phyloP scores from a whole-genome alignment of 53 echinoderm and acorn worm genomes.

The Holothuria leucospilota region DNA sequence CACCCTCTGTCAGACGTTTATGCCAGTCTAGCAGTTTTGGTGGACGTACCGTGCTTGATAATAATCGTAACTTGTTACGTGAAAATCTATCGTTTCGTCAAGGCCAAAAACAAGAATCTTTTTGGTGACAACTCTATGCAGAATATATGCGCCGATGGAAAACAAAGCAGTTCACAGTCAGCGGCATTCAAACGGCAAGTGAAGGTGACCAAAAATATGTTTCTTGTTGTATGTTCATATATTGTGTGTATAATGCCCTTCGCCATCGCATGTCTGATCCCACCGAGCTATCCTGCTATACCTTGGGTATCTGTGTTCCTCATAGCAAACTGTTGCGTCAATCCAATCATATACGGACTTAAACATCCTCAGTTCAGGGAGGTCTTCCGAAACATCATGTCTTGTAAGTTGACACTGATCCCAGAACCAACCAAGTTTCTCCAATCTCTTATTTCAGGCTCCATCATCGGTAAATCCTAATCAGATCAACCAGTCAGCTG shows the following conservation, averaged over 20 bases:
- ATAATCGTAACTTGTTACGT: conserved; percentile 65
- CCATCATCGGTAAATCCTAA: not conserved
- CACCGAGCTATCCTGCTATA: conserved; percentile 13
- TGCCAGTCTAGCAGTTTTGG: conserved; percentile 46
- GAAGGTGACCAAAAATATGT: conserved; percentile 40
- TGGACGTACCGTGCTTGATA: conserved; percentile 60
- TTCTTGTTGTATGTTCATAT: conserved; percentile 39
- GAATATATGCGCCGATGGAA: no score
- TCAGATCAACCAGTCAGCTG: no score
- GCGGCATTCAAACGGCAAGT: conserved; percentile 29
- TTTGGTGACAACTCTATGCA: not conserved
- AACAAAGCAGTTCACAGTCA: not conserved
- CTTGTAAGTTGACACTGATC: conserved; percentile 51
- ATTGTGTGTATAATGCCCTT: conserved; percentile 40
- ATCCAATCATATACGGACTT: conserved; percentile 72
- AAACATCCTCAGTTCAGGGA: conserved; percentile 80
- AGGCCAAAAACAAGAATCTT: not conserved
- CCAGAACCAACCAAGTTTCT: conserved; percentile 59
- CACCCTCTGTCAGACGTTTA: conserved; percentile 65
- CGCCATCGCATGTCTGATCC: conserved; percentile 27
- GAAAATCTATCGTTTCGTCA: conserved; percentile 45
- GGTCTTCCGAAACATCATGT: conserved; percentile 65
- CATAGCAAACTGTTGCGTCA: conserved; percentile 38
- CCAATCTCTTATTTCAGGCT: conserved; percentile 14
- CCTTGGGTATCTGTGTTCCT: conserved; percentile 43